Evolutionary conservation across 2,888 invertebrate genomes (phyloP), one percentile per base, ranked within the genome.

Genomic region (Ophion obscuratus): DNA sequence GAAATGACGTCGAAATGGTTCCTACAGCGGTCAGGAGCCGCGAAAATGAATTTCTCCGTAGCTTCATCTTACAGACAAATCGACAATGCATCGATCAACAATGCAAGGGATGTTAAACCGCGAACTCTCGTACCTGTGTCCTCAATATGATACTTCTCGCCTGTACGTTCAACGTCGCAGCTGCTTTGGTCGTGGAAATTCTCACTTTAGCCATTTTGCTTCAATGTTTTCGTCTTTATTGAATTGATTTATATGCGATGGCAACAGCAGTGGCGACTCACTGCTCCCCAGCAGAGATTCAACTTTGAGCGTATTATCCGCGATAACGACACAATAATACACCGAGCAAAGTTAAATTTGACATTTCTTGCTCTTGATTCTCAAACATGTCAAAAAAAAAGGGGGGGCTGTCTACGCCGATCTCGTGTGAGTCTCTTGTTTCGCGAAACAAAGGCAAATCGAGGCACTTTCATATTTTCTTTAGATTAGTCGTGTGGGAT

Each of bases 121-220:
- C 64, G 17, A 70, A 81, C 57, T n/a, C 53, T 6, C 5, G 70
- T 85, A 88, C 88, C 84, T 88, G 88, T 11, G 83, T 81, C 59
- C 85, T 79, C 31, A 81, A 53, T 62, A 88, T 77, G 61, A 83
- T 67, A 67, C 73, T 74, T 24, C 85, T 84, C 61, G 83, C 81
- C 57, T 88, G 85, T 47, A 83, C 74, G 76, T 87, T 88, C 68
- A 81, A 67, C 36, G 77, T 73, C 27, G 87, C 31, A n/a, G 68
- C 44, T n/a, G 80, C 70, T 77, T 81, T 83, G 20, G 78, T 86
- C 76, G 77, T 78, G 24, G 88, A 78, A 81, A 84, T 81, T 83
- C 81, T 73, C 73, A 88, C 88, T 82, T 86, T 85, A 64, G 88
- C 85, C 87, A 88, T 88, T 47, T 78, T 81, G 57, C 20, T 31